phyloP scores from a whole-genome alignment of 1,140 invertebrate species.

The Oncopodura yosiiana region DNA sequence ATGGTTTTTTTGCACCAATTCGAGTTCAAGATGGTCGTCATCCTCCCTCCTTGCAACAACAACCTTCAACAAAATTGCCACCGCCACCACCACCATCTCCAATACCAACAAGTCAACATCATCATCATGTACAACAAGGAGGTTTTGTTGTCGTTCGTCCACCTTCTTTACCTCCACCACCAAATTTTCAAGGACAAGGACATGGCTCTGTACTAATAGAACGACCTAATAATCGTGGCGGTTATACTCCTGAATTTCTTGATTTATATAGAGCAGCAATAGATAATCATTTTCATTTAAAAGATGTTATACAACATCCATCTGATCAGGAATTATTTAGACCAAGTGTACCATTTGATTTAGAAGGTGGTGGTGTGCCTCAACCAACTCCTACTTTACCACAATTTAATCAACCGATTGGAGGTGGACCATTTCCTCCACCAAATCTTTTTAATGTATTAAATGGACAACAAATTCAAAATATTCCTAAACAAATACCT shows the following conservation, averaged over 20 bases:
- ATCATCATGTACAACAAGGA: neutral
- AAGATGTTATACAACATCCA: too few species aligned
- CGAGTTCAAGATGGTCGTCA: too few species aligned
- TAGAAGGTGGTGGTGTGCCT: neutral
- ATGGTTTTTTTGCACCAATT: too few species aligned
- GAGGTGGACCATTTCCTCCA: neutral
- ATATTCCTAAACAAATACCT: slow-evolving; percentile 19
- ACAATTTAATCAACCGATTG: too few species aligned
- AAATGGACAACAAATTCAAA: neutral
- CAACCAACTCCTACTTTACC: neutral
- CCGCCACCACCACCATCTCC: too few species aligned
- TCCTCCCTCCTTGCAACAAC: too few species aligned
- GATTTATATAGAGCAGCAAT: slow-evolving; percentile 7
- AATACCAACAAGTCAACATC: slow-evolving; percentile 6
- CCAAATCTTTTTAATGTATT: neutral
- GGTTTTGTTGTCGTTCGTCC: neutral
- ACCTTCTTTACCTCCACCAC: neutral
- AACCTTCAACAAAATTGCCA: too few species aligned
- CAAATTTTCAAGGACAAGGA: neutral
- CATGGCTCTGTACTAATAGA: slow-evolving; percentile 9
- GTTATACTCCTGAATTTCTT: slow-evolving; percentile 20
- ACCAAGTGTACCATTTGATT: neutral
- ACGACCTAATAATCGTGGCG: slow-evolving; percentile 13
- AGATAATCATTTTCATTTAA: neutral
- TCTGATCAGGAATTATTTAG: neutral